Base-by-base conservation (phyloP, 2,888 invertebrate genomes). In the Chouioia cunea region DNA sequence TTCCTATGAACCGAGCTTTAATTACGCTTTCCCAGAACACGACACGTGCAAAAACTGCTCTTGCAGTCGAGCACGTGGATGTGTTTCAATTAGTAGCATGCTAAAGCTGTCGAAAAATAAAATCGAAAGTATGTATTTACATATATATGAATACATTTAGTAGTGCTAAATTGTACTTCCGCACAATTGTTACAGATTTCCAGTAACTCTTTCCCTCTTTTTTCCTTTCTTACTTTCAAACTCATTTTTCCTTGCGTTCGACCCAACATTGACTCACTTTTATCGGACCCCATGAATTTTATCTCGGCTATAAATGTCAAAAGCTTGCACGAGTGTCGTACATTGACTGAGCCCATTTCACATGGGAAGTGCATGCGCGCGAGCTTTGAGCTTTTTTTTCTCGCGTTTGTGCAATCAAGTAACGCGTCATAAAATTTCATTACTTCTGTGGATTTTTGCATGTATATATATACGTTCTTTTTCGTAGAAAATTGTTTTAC, bases 251-350 rank as follows among this genome's bases (percentile, higher is more conserved):
- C 8, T 0, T 1, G 22, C 58, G 4, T 15, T 12, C 23, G 15
- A 6, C 20, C 0, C 20, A 16, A 16, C 18, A 65, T 56, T 65
- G 58, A 47, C 60, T 67, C 48, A 60, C 54, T 15, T 48, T 53
- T 54, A 50, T 50, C 50, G 16, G 18, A 3, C 23, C 54, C 47
- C 54, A 54, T 67, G 67, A 67, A 67, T 63, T 65, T 47, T 20
- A 64, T 27, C 50, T 43, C 52, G 47, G 46, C 70, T 59, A 65
- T 70, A 65, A 70, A 65, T 43, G 65, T 70, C 65, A 70, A 70
- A 53, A 23, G n/a, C 52, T 52, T 16, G 15, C 8, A 16, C n/a
- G 18, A 20, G 20, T 53, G n/a, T 48, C 18, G 16, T 16, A 4
- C 18, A 48, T 18, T 48, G 22, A 53, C 20, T 20, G 18, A 53